phyloP scores from a whole-genome alignment of 2,797 vertebrate species.

The Discoglossus pictus region DNA sequence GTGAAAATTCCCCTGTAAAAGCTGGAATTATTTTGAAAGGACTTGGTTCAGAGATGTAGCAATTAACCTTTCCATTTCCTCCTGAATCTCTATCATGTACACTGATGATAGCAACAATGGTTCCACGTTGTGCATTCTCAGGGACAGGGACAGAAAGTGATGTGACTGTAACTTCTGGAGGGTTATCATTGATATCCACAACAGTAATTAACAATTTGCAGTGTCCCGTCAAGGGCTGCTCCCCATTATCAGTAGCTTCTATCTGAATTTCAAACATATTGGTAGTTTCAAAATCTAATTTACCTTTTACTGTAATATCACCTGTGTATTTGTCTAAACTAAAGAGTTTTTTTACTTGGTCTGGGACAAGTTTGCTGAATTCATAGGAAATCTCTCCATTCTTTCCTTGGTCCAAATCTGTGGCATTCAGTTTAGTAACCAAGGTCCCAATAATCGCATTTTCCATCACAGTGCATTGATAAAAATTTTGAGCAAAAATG shows the following conservation, averaged over 20 bases:
- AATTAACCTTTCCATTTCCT: constrained; percentile 69
- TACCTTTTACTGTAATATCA: constrained; percentile 64
- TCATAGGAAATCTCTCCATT: constrained; percentile 77
- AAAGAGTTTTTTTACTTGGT: constrained; percentile 50
- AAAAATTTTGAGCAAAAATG: constrained; percentile 64
- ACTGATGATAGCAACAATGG: constrained; percentile 74
- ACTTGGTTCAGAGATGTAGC: constrained; percentile 50
- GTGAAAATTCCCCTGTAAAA: constrained; percentile 68
- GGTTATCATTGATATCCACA: constrained; percentile 77
- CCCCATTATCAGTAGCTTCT: constrained; percentile 71
- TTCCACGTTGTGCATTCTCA: constrained; percentile 69
- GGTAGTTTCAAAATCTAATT: constrained; percentile 70
- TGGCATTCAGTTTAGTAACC: constrained; percentile 73
- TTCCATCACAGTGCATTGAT: constrained; percentile 70
- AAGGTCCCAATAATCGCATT: constrained; percentile 69
- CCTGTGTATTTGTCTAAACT: constrained; percentile 63
- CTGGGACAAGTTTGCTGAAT: constrained; percentile 63
- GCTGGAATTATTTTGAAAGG: constrained; percentile 71
- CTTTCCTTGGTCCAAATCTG: constrained; percentile 74
- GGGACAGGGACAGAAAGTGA: constrained; percentile 66
- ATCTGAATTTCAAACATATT: constrained; percentile 70
- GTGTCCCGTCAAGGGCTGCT: constrained; percentile 63
- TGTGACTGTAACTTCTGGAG: constrained; percentile 71
- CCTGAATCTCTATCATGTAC: constrained; percentile 73
- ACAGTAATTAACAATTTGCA: constrained; percentile 70